phyloP scores from a whole-genome alignment of 2,888 invertebrate genomes.

The Seladonia tumulorum region DNA sequence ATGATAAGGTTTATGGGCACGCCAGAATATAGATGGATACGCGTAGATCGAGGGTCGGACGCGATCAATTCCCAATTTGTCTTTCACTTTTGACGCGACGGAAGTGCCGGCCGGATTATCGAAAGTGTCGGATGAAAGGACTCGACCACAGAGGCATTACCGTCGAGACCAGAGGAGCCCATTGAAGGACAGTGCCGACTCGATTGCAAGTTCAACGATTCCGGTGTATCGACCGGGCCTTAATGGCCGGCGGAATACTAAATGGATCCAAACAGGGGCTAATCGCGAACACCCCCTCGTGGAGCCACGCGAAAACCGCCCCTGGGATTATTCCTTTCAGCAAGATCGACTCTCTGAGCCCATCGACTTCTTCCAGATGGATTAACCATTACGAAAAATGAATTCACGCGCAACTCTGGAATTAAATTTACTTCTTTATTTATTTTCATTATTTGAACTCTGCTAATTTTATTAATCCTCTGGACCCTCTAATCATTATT shows the following conservation, averaged over 20 bases:
- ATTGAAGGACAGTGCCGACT: conserved; percentile 52
- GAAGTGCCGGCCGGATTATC: conserved; percentile 50
- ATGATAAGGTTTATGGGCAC: conserved; percentile 22
- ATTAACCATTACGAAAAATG: background rate
- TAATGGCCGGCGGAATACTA: conserved; percentile 64
- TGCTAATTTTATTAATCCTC: background rate
- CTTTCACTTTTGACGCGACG: conserved; percentile 51
- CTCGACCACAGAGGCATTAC: conserved; percentile 57
- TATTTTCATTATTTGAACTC: no score
- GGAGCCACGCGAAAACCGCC: conserved; percentile 54
- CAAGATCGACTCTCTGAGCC: conserved; percentile 40
- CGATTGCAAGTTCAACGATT: conserved; percentile 62
- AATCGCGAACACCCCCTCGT: conserved; percentile 58
- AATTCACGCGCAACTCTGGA: background rate
- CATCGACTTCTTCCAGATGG: background rate
- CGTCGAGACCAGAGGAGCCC: conserved; percentile 26
- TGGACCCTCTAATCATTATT: background rate
- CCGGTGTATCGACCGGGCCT: conserved; percentile 59
- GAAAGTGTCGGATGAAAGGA: conserved; percentile 55
- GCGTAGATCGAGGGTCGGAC: conserved; percentile 5
- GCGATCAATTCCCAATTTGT: conserved; percentile 58
- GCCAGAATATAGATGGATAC: background rate
- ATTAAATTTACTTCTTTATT: no score
- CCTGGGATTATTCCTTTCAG: conserved; percentile 56
- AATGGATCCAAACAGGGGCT: conserved; percentile 71